A percentile compares a stretch with the other conserved stretches of the same genome.
These are phyloP conservation scores for Philhelius pedissequus DNA, from an alignment of 2,888 invertebrate species.

Conservation along the genomic window DNA sequence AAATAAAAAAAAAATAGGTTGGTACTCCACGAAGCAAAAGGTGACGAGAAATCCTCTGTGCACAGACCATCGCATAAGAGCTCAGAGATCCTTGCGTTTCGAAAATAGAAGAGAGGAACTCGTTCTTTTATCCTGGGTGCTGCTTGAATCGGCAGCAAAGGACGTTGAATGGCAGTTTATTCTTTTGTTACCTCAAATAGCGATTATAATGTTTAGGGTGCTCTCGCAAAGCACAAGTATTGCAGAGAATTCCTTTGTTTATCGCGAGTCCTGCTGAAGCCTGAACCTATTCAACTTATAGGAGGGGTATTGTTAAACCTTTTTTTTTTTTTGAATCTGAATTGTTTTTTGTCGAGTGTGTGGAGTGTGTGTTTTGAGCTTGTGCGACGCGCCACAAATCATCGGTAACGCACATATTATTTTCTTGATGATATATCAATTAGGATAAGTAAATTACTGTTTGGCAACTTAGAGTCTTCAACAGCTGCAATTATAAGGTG, in stretches of 20 bases:
- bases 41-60: slow-evolving; percentile 27
- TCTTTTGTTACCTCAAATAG: slow-evolving; percentile 49
- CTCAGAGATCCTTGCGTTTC: slow-evolving; percentile 33
- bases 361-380: slow-evolving; percentile 23
- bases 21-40: slow-evolving; percentile 26
- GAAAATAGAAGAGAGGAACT: slow-evolving; percentile 56
- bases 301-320: slow-evolving; percentile 1
- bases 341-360: slow-evolving; percentile 19
- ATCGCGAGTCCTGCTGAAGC: neutral
- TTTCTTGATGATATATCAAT: slow-evolving; percentile 57
- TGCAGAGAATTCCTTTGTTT: slow-evolving; percentile 52
- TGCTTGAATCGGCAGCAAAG: slow-evolving; percentile 20
- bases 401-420: slow-evolving; percentile 29
- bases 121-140: slow-evolving; percentile 36
- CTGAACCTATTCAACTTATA: slow-evolving; percentile 3
- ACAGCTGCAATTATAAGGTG: slow-evolving; percentile 66
- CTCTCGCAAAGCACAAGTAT: slow-evolving; percentile 31
- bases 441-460: slow-evolving; percentile 64
- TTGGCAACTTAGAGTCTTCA: slow-evolving; percentile 30
- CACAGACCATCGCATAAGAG: neutral
- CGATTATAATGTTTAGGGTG: slow-evolving; percentile 63
- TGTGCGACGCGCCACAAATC: slow-evolving; percentile 48
- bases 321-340: too few relatives aligned
- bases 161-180: slow-evolving; percentile 29
- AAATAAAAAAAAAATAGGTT: neutral